Evolutionary conservation across 2,113 vertebrate genomes (phyloP).

Genomic region (Procavia capensis): DNA sequence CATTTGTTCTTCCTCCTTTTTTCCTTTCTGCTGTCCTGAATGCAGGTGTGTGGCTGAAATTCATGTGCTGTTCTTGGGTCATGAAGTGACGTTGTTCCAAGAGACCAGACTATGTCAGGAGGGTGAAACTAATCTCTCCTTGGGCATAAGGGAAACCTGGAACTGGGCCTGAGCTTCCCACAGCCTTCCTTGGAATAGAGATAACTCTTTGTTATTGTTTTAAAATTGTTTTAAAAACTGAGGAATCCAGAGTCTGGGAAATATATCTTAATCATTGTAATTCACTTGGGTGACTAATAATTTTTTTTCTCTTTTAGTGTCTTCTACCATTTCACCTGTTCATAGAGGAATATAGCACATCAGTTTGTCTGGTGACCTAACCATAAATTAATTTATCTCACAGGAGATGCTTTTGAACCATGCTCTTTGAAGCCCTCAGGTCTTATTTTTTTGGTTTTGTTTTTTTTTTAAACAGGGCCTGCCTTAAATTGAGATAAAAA

Average conservation of each 20-base stretch:
- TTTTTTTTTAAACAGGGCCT: neutral
- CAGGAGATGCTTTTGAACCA: neutral
- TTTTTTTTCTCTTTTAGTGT: neutral
- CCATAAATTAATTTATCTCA: neutral
- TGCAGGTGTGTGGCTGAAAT: neutral
- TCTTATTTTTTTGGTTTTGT: neutral
- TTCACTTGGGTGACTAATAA: neutral
- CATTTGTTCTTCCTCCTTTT: neutral
- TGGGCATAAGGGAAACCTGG: neutral
- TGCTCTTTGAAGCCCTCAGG: neutral
- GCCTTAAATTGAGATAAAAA: neutral
- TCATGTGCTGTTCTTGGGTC: neutral
- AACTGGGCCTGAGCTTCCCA: neutral
- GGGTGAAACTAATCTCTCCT: neutral
- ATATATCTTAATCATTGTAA: slow-evolving; percentile 18
- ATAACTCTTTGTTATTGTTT: neutral
- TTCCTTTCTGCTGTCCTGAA: neutral
- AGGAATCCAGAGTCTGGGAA: neutral
- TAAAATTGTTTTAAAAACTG: slow-evolving; percentile 1
- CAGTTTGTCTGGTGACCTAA: neutral
- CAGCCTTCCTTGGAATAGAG: neutral
- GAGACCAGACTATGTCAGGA: neutral
- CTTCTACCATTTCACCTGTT: neutral
- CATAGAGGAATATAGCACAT: neutral
- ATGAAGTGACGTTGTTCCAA: neutral